Percentiles rank a stretch among this genome's conserved stretches.
These are phyloP conservation scores for Dendrocincla tyrannina DNA, from an alignment of 2,797 vertebrate genomes.

Conservation along the genomic window DNA sequence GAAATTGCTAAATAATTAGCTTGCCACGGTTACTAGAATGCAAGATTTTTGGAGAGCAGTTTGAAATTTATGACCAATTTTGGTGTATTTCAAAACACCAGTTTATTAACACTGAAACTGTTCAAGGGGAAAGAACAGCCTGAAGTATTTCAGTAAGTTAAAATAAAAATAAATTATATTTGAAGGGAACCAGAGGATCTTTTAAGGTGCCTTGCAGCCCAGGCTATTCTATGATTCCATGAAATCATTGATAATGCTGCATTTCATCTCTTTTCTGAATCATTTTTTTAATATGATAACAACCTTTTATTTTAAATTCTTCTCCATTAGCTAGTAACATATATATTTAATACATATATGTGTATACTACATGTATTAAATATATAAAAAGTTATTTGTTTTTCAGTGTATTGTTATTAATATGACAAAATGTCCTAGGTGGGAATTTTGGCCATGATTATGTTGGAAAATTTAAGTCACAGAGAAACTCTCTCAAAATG, in stretches of 20 bases:
- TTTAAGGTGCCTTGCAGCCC: background rate
- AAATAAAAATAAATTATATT: background rate
- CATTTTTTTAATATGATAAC: accelerated
- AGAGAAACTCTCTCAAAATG: background rate
- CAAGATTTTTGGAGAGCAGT: background rate
- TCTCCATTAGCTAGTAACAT: background rate
- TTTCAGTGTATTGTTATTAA: background rate
- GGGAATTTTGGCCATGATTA: background rate
- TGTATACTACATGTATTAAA: background rate
- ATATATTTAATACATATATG: background rate
- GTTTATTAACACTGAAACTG: background rate
- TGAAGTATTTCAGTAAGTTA: background rate
- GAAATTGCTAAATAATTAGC: background rate
- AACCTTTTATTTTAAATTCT: background rate
- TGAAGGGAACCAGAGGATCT: accelerated
- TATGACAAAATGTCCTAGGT: background rate
- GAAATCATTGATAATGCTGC: background rate
- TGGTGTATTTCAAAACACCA: background rate
- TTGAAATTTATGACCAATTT: background rate
- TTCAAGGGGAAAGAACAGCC: background rate
- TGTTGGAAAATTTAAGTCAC: background rate
- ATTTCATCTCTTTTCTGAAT: background rate
- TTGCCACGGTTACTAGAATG: background rate
- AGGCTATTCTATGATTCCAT: background rate
- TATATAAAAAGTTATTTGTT: background rate